Percentiles rank a stretch among this genome's conserved stretches.
These are phyloP conservation scores for Camponotus floridanus DNA, from an alignment of 1,140 invertebrate species.

Conservation along the genomic window DNA sequence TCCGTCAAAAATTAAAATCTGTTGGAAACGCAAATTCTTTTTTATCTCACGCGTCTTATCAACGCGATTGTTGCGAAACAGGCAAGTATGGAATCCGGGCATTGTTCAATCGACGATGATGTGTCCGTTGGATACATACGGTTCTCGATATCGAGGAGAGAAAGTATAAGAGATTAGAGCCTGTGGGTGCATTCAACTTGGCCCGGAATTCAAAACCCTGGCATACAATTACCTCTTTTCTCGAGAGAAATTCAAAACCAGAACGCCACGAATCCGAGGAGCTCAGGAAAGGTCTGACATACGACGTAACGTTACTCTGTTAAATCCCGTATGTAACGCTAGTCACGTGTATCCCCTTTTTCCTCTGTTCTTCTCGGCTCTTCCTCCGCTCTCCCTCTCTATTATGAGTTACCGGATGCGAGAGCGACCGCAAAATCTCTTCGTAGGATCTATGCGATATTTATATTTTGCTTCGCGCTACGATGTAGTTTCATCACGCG, in stretches of 20 bases:
- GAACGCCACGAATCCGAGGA: slow-evolving; percentile 70
- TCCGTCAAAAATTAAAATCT: neutral
- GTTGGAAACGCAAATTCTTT: neutral
- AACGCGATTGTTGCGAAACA: neutral
- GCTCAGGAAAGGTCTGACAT: slow-evolving; percentile 75
- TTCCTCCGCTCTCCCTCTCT: slow-evolving; percentile 13
- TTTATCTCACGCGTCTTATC: neutral
- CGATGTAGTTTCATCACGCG: neutral
- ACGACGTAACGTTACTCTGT: slow-evolving; percentile 82
- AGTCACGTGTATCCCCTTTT: slow-evolving; percentile 70
- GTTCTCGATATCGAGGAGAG: slow-evolving; percentile 44
- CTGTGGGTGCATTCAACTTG: slow-evolving; percentile 83
- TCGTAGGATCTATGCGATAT: slow-evolving; percentile 54
- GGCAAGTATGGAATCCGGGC: neutral
- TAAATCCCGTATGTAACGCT: slow-evolving; percentile 85
- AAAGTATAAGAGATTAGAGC: slow-evolving; percentile 25
- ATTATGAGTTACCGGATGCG: slow-evolving; percentile 77
- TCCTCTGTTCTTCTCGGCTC: neutral
- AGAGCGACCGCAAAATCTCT: slow-evolving; percentile 70
- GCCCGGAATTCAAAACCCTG: slow-evolving; percentile 80
- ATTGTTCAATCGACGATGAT: slow-evolving; percentile 39
- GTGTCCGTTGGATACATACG: slow-evolving; percentile 38
- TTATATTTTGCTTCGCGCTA: neutral
- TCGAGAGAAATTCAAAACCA: slow-evolving; percentile 81
- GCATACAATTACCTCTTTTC: slow-evolving; percentile 76